phyloP scores from a whole-genome alignment of 1,140 invertebrate species.

The Eumeta japonica region DNA sequence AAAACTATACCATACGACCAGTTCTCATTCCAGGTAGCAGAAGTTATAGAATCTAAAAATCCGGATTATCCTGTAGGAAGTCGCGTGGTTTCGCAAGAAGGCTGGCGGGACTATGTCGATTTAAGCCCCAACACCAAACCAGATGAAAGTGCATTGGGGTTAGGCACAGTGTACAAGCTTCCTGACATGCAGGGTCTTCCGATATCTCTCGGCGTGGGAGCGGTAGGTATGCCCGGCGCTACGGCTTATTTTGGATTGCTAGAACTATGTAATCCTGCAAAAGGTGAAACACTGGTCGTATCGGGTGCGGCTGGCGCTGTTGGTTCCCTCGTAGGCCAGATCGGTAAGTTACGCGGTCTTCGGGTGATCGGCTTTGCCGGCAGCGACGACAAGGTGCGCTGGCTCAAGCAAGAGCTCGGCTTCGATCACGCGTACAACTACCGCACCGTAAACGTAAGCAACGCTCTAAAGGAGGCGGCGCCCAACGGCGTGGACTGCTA shows the following conservation, averaged over 20 bases:
- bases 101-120: slow-evolving; percentile 60
- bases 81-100: slow-evolving; percentile 55
- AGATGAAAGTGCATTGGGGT: no score
- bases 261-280: slow-evolving; percentile 68
- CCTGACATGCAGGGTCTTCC: slow-evolving; percentile 32
- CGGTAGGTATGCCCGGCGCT: slow-evolving; percentile 46
- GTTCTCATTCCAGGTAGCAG: slow-evolving; percentile 41
- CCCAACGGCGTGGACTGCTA: slow-evolving; percentile 70
- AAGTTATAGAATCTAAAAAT: slow-evolving; percentile 26
- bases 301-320: slow-evolving; percentile 68
- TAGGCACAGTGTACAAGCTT: slow-evolving; percentile 19
- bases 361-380: slow-evolving; percentile 73
- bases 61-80: slow-evolving; percentile 57
- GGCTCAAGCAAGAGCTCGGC: slow-evolving; percentile 65
- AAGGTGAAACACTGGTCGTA: slow-evolving; percentile 69
- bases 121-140: slow-evolving; percentile 11
- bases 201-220: slow-evolving; percentile 25
- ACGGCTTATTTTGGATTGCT: slow-evolving; percentile 75
- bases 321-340: slow-evolving; percentile 71
- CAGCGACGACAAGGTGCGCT: slow-evolving; percentile 68
- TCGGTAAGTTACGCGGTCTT: slow-evolving; percentile 69
- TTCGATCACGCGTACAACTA: slow-evolving; percentile 75
- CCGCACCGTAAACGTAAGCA: slow-evolving; percentile 60
- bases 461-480: slow-evolving; percentile 59
- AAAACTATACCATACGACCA: slow-evolving; percentile 32